A percentile compares a stretch with the other conserved stretches of the same genome.
phyloP scores from a whole-genome alignment of 2,888 invertebrate species.

The Rotaria magnacalcarata region DNA sequence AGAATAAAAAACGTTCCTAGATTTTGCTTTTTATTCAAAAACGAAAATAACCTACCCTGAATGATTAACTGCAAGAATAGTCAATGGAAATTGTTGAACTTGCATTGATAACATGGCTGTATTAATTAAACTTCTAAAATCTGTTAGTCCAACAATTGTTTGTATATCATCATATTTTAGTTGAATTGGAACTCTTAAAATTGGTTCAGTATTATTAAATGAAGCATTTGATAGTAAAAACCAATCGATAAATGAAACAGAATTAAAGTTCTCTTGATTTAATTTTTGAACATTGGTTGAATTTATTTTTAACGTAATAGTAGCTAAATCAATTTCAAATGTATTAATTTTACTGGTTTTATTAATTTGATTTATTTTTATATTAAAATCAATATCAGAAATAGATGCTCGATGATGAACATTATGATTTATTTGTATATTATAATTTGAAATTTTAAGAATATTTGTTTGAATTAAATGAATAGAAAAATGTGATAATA shows the following conservation, averaged over 20 bases:
- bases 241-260: conserved; percentile 10
- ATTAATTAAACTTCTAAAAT: neutral
- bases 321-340: neutral
- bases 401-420: neutral
- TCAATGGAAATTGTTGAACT: neutral
- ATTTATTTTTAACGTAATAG: neutral
- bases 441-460: neutral
- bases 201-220: neutral
- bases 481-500: neutral
- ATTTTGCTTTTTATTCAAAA: too few species aligned
- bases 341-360: neutral
- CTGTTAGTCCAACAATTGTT: conserved; percentile 4
- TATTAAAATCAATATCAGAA: neutral
- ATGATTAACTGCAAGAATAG: neutral
- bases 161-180: conserved; percentile 15
- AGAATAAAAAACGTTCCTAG: too few species aligned
- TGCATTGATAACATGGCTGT: conserved; percentile 3
- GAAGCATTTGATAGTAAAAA: neutral
- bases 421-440: neutral
- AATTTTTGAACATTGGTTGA: neutral
- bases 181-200: neutral
- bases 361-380: neutral
- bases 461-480: neutral
- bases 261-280: neutral
- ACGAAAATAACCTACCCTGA: neutral